Base-by-base conservation (phyloP, 2,797 vertebrate genomes). In the Enteromius viviparus region DNA sequence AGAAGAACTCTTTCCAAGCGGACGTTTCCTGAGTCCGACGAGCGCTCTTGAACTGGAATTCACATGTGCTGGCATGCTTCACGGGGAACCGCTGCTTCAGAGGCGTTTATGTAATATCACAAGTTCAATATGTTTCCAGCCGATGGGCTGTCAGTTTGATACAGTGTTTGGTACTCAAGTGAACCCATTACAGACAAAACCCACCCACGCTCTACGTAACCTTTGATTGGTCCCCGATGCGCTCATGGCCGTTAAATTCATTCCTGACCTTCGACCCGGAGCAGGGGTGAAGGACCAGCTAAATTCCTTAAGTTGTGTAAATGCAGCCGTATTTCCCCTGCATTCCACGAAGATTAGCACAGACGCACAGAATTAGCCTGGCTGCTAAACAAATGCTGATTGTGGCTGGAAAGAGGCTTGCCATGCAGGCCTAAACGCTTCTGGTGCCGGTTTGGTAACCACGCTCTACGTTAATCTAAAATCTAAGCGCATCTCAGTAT, bases 281-380 rank as follows among this genome's bases (percentile, higher is more conserved):
- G 5, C 21, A 14, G 79, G 74, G 85, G 82, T 78, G 65, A 87
- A 69, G 82, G 85, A 82, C 62, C 85, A 58, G 14, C 45, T 58
- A 49, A 84, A 83, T 84, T 78, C 85, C 81, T 75, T 4, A 37
- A 74, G 47, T 81, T 84, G 60, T 85, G 66, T 85, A 85, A 87
- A 85, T 78, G 29, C 83, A 40, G 49, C 14, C n/a, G 32, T 82
- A 78, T 86, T 84, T 83, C 70, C 62, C 51, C 82, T 34, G 62
- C 87, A 88, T 89, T 88, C 88, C 87, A 66, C 7, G 8, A 70
- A 69, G 87, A 88, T 88, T 86, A 88, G 60, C 66, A 79, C 65
- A 72, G 75, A 47, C 29, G 15, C 58, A 51, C 69, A 42, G 79
- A 88, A 84, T 83, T 78, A 85, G 74, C 51, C 60, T 26, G 65